These are phyloP conservation scores for Polydesmus complanatus DNA, from an alignment of 2,888 invertebrate genomes.

Conservation along the genomic window DNA sequence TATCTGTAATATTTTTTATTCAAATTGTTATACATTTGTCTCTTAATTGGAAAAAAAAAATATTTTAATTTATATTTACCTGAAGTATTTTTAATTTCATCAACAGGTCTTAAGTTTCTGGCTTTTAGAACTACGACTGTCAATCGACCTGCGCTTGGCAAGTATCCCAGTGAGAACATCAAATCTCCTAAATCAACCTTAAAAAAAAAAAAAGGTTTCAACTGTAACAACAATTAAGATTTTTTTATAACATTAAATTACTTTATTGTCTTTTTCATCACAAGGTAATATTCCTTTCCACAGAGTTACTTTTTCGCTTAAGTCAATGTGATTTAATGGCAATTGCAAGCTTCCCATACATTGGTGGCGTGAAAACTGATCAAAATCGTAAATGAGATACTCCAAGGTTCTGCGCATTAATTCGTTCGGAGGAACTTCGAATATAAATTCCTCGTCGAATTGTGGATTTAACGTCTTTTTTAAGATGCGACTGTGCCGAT, in stretches of 20 bases:
- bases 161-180: conserved; percentile 42
- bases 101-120: conserved; percentile 37
- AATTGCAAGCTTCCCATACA: conserved; percentile 47
- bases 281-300: conserved; percentile 40
- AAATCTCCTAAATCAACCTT: conserved; percentile 41
- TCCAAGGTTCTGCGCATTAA: conserved; percentile 44
- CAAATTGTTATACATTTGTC: background rate
- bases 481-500: conserved; percentile 49
- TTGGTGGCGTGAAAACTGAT: conserved; percentile 46
- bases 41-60: background rate
- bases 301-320: conserved; percentile 41
- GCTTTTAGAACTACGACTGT: conserved; percentile 46
- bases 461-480: conserved; percentile 50
- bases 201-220: conserved; percentile 10
- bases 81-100: conserved; percentile 35
- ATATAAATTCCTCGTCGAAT: conserved; percentile 54
- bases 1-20: conserved; percentile 29
- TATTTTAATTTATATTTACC: conserved; percentile 19
- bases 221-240: background rate
- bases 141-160: conserved; percentile 42
- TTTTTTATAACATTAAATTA: background rate
- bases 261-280: conserved; percentile 21
- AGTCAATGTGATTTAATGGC: conserved; percentile 41
- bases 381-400: conserved; percentile 48
- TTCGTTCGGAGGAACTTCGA: conserved; percentile 43